Evolutionary conservation across 2,797 vertebrate species (phyloP).

Genomic region (Triplophysa bombifrons): DNA sequence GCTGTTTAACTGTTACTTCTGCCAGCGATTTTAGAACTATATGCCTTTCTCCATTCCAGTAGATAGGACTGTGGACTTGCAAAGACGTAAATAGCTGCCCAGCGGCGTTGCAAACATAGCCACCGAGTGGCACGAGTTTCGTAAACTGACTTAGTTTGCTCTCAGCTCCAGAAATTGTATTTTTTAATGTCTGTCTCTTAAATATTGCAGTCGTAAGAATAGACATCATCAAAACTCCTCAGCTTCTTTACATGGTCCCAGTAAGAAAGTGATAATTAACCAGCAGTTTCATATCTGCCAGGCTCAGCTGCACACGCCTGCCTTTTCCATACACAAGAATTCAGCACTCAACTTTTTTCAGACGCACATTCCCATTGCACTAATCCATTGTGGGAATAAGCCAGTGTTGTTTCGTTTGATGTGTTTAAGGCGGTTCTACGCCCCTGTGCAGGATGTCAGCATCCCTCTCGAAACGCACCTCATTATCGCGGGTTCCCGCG

Average conservation of each 20-base stretch:
- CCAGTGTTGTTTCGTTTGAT: constrained; percentile 45
- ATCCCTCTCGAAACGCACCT: constrained; percentile 45
- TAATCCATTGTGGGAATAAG: constrained; percentile 55
- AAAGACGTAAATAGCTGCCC: too few relatives aligned
- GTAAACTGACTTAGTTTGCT: background rate
- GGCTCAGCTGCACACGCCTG: constrained; percentile 35
- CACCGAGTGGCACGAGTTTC: too few relatives aligned
- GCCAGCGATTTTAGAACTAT: too few relatives aligned
- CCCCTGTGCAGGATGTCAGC: constrained; percentile 52
- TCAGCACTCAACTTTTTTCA: constrained; percentile 41
- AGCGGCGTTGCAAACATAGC: too few relatives aligned
- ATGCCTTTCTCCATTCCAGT: too few relatives aligned
- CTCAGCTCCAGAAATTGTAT: background rate
- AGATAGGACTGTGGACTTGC: too few relatives aligned
- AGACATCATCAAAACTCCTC: constrained; percentile 36
- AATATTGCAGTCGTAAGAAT: constrained; percentile 11
- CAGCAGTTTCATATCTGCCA: constrained; percentile 29
- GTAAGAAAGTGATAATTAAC: constrained; percentile 57
- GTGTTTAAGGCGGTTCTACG: constrained; percentile 44
- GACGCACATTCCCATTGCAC: constrained; percentile 36
- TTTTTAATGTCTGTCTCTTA: background rate
- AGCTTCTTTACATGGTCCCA: constrained; percentile 26
- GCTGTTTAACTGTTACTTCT: too few relatives aligned
- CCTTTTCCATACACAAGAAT: constrained; percentile 9
- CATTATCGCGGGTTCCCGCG: constrained; percentile 42